Evolutionary conservation across 2,888 invertebrate species (phyloP), one percentile per base, ranked within the genome.

Genomic region (Rutpela maculata): DNA sequence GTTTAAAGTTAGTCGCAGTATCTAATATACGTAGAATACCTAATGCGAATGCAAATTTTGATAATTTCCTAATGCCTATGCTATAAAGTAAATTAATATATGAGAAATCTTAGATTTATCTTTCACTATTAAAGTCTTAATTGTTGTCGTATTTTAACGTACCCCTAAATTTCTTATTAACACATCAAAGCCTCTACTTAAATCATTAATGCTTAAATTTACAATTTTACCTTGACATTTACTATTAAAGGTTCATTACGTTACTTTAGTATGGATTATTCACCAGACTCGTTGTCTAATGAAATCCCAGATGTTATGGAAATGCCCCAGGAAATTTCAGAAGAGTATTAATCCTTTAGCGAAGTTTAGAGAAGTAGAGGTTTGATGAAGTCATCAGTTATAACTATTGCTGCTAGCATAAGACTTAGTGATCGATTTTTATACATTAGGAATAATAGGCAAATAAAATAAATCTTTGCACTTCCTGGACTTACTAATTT

Each of bases 221-320:
- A 50, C 50, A n/a, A 50, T 50, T 50, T 50, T 50, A 50, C 50
- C 50, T 50, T 50, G 50, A 50, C 50, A 50, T 50, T n/a, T 6
- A 50, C 50, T 15, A n/a, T 15, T 50, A 50, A 50, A n/a, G 50
- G 50, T 50, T 50, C n/a, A 50, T 50, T 50, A 50, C 50, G 50
- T 50, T 50, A 50, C n/a, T 50, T 50, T 50, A 50, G 50, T 50
- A 50, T 50, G 50, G 50, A 50, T 50, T 50, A 50, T 50, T 50
- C 50, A 50, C n/a, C 50, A 50, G 50, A 50, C 50, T 50, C 50
- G 15, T 6, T 5, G n/a, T 15, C 2, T 50, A 50, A 50, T 50
- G n/a, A n/a, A 50, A n/a, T 50, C 50, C 50, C 50, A 15, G 50
- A 50, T 50, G 50, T 50, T 50, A 50, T 50, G 50, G 50, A 50